phyloP scores from a whole-genome alignment of 2,113 vertebrate species.

The Arvicanthis niloticus region DNA sequence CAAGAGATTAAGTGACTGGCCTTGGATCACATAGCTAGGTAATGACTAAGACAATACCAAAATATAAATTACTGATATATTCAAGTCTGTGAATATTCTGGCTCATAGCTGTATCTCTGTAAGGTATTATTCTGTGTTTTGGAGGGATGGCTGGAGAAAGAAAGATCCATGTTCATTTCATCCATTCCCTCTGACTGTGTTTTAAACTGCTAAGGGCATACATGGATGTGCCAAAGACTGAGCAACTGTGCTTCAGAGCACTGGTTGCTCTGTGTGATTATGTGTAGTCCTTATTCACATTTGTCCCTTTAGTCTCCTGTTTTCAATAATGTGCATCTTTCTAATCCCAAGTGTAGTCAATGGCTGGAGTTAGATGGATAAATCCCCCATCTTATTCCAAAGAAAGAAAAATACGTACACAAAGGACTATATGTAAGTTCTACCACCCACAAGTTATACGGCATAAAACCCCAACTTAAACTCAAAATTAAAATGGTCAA shows the following conservation, averaged over 20 bases:
- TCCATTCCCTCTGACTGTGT: slow-evolving; percentile 1
- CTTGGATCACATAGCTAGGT: neutral
- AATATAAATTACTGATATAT: neutral
- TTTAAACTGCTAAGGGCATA: neutral
- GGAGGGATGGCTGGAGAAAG: neutral
- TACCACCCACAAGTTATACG: neutral
- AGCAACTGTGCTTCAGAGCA: neutral
- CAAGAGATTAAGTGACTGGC: neutral
- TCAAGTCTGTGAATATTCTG: neutral
- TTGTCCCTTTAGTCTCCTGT: neutral
- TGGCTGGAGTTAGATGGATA: neutral
- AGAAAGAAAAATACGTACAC: neutral
- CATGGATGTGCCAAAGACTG: neutral
- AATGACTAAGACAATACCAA: neutral
- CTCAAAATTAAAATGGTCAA: neutral
- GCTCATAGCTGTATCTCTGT: neutral
- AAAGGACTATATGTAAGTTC: neutral
- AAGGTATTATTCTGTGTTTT: neutral
- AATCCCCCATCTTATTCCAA: neutral
- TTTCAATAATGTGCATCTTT: neutral
- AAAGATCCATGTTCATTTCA: neutral
- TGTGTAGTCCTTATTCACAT: neutral
- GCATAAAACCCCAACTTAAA: slow-evolving; percentile 32
- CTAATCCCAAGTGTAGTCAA: neutral
- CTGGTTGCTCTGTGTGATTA: neutral